A percentile compares a stretch with the other conserved stretches of the same genome.
Evolutionary conservation across 2,797 vertebrate species (phyloP).

Genomic region (Apogon hyalosoma): DNA sequence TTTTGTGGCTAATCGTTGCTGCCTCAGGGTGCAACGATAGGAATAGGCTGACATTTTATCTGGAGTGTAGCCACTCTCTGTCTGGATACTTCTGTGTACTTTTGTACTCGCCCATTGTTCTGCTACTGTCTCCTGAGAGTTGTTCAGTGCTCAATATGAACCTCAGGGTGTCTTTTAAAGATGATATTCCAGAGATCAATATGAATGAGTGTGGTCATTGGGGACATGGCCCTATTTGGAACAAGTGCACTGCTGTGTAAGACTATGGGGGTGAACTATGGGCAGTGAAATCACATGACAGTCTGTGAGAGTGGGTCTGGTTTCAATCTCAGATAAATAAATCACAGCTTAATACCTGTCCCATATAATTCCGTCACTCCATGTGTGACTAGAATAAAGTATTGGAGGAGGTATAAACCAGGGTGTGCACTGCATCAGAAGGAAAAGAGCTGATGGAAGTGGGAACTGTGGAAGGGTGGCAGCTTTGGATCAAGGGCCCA

Average conservation of each 20-base stretch:
- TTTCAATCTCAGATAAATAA: slow-evolving; percentile 79
- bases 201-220: slow-evolving; percentile 54
- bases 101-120: slow-evolving; percentile 52
- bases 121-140: slow-evolving; percentile 43
- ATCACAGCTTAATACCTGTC: slow-evolving; percentile 77
- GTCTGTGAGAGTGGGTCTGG: slow-evolving; percentile 64
- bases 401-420: slow-evolving; percentile 35
- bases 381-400: slow-evolving; percentile 71
- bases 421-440: slow-evolving; percentile 50
- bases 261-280: slow-evolving; percentile 54
- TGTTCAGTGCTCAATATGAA: slow-evolving; percentile 49
- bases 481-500: slow-evolving; percentile 40
- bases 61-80: slow-evolving; percentile 49
- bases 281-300: slow-evolving; percentile 63
- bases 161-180: slow-evolving; percentile 64
- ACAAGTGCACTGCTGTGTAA: slow-evolving; percentile 42
- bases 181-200: slow-evolving; percentile 73
- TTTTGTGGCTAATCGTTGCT: slow-evolving; percentile 54
- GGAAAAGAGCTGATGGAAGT: slow-evolving; percentile 22
- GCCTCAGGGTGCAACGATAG: slow-evolving; percentile 52
- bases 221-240: slow-evolving; percentile 64
- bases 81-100: slow-evolving; percentile 39
- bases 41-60: slow-evolving; percentile 50
- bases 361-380: slow-evolving; percentile 64
- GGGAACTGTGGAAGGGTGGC: slow-evolving; percentile 13